Conservation (phyloP, 2,113 vertebrate species). For the Capreolus pygargus region DNA sequence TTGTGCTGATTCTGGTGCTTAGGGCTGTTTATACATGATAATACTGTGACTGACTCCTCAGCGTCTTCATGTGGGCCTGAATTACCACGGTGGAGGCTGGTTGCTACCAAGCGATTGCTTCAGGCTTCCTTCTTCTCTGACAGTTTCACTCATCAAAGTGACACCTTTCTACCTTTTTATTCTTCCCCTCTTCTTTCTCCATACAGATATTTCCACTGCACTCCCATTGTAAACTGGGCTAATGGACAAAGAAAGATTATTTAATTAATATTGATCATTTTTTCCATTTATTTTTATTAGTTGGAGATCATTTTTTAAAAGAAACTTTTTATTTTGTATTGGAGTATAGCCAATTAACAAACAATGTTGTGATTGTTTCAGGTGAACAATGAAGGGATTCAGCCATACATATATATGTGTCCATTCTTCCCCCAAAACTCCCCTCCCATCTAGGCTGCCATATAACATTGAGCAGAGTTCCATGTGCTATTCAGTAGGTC, state of each 20-base stretch:
- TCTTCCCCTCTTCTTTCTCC: neutral
- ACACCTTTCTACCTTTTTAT: neutral
- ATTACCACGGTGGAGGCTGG: neutral
- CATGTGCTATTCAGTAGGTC: neutral
- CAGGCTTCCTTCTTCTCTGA: neutral
- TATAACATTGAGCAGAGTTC: neutral
- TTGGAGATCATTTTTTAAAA: too few species aligned
- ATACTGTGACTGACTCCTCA: neutral
- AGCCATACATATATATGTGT: neutral
- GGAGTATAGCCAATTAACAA: neutral
- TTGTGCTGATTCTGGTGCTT: neutral
- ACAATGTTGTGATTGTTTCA: neutral
- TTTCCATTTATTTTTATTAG: too few species aligned
- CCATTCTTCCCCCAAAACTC: neutral
- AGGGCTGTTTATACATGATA: neutral
- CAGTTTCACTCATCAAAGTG: neutral
- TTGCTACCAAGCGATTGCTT: neutral
- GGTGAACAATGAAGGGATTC: neutral
- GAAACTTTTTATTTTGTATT: too few species aligned
- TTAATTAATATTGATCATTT: neutral
- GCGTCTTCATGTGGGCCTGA: neutral
- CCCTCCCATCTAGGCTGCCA: neutral
- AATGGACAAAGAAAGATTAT: neutral
- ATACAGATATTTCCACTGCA: neutral
- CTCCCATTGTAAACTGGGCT: neutral